These are phyloP conservation scores for Saguinus imperator DNA, from an alignment of 2,113 vertebrate species.

Conservation along the genomic window DNA sequence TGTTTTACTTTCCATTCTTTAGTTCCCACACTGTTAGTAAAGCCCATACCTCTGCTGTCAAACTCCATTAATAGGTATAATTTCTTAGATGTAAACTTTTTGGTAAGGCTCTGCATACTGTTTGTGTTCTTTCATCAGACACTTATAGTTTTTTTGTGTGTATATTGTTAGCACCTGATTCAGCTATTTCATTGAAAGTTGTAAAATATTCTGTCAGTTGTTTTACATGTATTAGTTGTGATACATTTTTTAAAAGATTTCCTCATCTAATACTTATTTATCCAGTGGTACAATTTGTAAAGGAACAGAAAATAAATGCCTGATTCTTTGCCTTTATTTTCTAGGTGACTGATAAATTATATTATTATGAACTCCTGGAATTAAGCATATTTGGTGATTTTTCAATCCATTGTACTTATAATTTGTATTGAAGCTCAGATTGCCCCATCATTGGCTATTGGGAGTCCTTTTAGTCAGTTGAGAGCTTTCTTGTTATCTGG, in stretches of 20 bases:
- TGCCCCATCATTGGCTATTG: neutral
- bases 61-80: neutral
- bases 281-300: neutral
- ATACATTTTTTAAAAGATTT: neutral
- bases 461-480: neutral
- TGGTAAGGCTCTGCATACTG: neutral
- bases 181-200: neutral
- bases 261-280: neutral
- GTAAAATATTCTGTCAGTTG: neutral
- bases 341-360: neutral
- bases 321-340: neutral
- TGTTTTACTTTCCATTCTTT: neutral
- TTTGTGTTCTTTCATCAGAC: neutral
- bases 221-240: neutral
- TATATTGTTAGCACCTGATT: neutral
- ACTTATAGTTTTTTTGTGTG: neutral
- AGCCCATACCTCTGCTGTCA: neutral
- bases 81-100: neutral
- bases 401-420: neutral
- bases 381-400: neutral
- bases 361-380: neutral
- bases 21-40: conserved; percentile 9
- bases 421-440: neutral
- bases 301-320: neutral
- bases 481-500: neutral